Conservation (phyloP, 2,797 vertebrate genomes). For the Anableps anableps region DNA sequence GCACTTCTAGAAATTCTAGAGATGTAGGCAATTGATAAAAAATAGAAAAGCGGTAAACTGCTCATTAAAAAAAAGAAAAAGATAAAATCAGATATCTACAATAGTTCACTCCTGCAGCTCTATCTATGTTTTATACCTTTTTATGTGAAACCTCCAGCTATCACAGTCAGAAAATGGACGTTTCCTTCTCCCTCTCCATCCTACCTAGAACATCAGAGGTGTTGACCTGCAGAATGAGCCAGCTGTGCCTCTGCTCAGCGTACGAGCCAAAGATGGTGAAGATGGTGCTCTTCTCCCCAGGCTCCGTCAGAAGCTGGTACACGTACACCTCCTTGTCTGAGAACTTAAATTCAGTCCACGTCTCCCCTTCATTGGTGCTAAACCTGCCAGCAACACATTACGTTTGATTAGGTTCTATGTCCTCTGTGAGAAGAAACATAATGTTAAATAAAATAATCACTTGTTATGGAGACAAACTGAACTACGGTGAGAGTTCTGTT, state of each 20-base stretch:
- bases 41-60: not conserved
- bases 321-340: conserved; percentile 89
- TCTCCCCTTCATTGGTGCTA: conserved; percentile 98
- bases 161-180: not conserved
- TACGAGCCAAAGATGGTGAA: conserved; percentile 98
- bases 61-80: not conserved
- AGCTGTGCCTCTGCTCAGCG: conserved; percentile 93
- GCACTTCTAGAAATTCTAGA: not conserved
- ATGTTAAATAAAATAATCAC: not conserved
- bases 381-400: conserved; percentile 78
- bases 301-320: conserved; percentile 95
- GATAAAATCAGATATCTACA: not conserved
- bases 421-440: not conserved
- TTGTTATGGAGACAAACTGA: not conserved
- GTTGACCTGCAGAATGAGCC: conserved; percentile 98
- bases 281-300: conserved; percentile 95
- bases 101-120: not conserved
- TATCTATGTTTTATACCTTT: too few relatives aligned
- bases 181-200: conserved; percentile 4
- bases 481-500: not conserved
- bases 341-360: conserved; percentile 91
- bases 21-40: not conserved
- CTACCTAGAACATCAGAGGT: conserved; percentile 91
- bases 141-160: not conserved
- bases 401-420: not conserved